Base-by-base conservation (phyloP, 2,797 vertebrate species). In the Bufotes viridis region DNA sequence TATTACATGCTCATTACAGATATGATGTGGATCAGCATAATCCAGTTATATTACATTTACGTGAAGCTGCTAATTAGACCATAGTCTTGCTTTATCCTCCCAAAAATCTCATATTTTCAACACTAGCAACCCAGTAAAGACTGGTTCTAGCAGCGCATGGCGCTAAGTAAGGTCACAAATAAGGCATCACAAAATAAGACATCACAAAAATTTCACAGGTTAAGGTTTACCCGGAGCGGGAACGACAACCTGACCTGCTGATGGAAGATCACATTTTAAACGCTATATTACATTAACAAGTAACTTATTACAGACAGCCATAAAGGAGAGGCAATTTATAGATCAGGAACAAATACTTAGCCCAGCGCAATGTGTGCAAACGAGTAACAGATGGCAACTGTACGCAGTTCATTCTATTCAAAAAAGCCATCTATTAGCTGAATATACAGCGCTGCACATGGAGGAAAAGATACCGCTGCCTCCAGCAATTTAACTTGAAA, bases 321-420 rank as follows among this genome's bases (percentile, higher is more conserved):
- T 55, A 55, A 78, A 78, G 42, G 12, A 55, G 53, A 53, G 18
- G 14, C 42, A 76, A n/a, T 78, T 78, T 78, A 55, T 78, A 22
- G 75, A 78, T 78, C 49, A 78, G 55, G 22, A 78, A 53, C 75
- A 78, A 78, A 78, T 55, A 78, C 55, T 53, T 14, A 78, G 22
- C 15, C 13, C 61, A 67, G 60, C 1, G 53, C 18, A 63, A 22
- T 49, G 10, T 63, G n/a, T 15, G 29, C 26, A 81, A 42, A 81
- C 67, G 13, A 81, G 20, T 42, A 81, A 65, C 80, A 81, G 60
- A 81, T 81, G 79, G 79, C 60, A 24, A 49, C 34, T 65, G 34
- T 81, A 15, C 34, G 9, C 61, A 13, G 10, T 51, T 81, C 20
- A 65, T 49, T n/a, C 79, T 81, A 81, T 22, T 42, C 80, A 81